A percentile compares a stretch with the other conserved stretches of the same genome.
These are phyloP conservation scores for Bergia puertoricense DNA, from an alignment of 92 coral and sea anemone species.

Conservation along the genomic window DNA sequence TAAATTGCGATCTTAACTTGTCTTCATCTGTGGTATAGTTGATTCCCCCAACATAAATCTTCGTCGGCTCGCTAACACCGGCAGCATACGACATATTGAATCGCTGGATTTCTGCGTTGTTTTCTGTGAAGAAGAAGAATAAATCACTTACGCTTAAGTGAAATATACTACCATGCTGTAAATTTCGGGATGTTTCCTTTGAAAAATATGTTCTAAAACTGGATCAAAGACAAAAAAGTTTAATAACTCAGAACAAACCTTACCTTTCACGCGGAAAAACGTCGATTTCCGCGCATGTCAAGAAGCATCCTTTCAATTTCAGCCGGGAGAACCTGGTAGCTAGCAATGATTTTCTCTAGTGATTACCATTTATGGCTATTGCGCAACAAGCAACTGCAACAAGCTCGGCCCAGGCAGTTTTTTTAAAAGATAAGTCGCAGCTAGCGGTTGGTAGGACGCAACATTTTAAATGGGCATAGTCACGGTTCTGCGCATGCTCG, in stretches of 20 bases:
- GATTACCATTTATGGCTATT: neutral
- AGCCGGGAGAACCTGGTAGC: constrained; percentile 20
- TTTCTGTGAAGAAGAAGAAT: constrained; percentile 23
- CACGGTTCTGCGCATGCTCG: no score
- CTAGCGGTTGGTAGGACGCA: no score
- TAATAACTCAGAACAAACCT: constrained; percentile 29
- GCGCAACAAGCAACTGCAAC: neutral
- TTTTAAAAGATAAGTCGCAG: no score
- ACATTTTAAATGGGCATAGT: no score
- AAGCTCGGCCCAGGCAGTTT: no score
- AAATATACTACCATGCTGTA: neutral
- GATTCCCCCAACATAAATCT: constrained; percentile 43
- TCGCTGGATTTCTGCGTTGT: constrained; percentile 10
- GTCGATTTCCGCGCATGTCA: constrained; percentile 29
- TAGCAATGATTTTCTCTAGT: neutral
- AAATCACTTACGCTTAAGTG: neutral
- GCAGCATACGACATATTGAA: constrained; percentile 26
- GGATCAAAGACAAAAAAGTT: neutral
- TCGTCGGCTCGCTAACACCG: constrained; percentile 26
- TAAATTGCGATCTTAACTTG: constrained; percentile 12
- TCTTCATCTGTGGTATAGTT: constrained; percentile 13
- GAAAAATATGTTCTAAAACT: neutral
- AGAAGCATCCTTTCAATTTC: neutral
- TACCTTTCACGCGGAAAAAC: constrained; percentile 31
- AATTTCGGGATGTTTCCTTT: neutral